Conservation (phyloP, 1,140 invertebrate genomes). For the Nomia melanderi region DNA sequence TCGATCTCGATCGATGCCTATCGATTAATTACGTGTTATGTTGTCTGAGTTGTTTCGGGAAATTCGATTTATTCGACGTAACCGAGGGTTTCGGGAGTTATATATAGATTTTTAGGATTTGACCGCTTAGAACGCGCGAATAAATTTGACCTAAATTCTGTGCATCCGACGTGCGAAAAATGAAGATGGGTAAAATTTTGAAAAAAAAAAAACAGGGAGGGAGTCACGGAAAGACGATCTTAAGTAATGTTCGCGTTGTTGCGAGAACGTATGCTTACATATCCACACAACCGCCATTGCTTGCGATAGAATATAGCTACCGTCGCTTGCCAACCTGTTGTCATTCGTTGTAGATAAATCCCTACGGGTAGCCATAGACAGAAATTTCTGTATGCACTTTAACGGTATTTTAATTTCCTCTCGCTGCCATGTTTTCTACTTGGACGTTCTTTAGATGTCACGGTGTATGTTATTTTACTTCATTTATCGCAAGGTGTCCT, state of each 20-base stretch:
- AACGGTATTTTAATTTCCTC: background rate
- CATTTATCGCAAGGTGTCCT: background rate
- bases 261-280: background rate
- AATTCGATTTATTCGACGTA: background rate
- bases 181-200: background rate
- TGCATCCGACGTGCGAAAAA: background rate
- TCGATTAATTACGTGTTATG: background rate
- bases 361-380: background rate
- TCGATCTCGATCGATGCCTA: background rate
- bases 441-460: too few species aligned
- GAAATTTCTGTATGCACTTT: conserved; percentile 17
- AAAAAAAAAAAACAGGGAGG: background rate
- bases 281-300: conserved; percentile 24
- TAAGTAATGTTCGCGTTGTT: background rate
- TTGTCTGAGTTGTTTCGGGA: background rate
- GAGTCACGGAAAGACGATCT: background rate
- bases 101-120: conserved; percentile 8
- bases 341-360: conserved; percentile 42
- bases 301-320: conserved; percentile 31
- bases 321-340: conserved; percentile 41
- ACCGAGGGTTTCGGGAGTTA: background rate
- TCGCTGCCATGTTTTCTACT: background rate
- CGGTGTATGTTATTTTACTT: background rate
- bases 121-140: background rate
- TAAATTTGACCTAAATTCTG: conserved; percentile 15